phyloP scores from a whole-genome alignment of 2,797 vertebrate genomes.

The Rhincodon typus region DNA sequence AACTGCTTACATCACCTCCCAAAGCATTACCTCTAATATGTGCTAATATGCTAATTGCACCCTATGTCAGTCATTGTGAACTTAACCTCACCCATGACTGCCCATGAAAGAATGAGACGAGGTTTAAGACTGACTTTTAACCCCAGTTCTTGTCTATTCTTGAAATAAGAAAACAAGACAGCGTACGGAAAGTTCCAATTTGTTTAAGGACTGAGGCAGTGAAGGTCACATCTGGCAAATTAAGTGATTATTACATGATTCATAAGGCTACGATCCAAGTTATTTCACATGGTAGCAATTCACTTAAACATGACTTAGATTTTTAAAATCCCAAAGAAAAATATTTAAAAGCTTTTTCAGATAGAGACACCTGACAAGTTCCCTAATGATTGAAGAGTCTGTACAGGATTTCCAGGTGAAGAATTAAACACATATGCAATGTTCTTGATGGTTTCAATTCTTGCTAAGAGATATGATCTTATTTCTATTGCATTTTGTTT shows the following conservation, averaged over 20 bases:
- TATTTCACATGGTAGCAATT: slow-evolving; percentile 9
- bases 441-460: neutral
- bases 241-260: slow-evolving; percentile 3
- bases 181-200: slow-evolving; percentile 13
- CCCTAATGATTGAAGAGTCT: neutral
- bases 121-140: too few species aligned
- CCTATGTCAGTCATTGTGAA: slow-evolving; percentile 3
- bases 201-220: neutral
- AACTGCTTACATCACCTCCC: neutral
- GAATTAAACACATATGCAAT: too few species aligned
- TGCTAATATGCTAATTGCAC: slow-evolving; percentile 29
- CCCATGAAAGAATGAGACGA: too few species aligned
- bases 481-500: too few species aligned
- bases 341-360: neutral
- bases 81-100: slow-evolving; percentile 26
- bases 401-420: neutral
- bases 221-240: slow-evolving; percentile 26
- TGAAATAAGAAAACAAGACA: neutral
- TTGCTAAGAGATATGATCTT: neutral
- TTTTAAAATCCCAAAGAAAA: slow-evolving; percentile 9
- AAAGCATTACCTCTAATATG: slow-evolving; percentile 18
- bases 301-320: neutral
- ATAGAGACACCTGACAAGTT: neutral
- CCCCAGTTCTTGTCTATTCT: too few species aligned
- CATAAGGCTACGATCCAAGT: slow-evolving; percentile 2